These are phyloP conservation scores for Sorex araneus DNA, from an alignment of 2,113 vertebrate species.

Conservation along the genomic window DNA sequence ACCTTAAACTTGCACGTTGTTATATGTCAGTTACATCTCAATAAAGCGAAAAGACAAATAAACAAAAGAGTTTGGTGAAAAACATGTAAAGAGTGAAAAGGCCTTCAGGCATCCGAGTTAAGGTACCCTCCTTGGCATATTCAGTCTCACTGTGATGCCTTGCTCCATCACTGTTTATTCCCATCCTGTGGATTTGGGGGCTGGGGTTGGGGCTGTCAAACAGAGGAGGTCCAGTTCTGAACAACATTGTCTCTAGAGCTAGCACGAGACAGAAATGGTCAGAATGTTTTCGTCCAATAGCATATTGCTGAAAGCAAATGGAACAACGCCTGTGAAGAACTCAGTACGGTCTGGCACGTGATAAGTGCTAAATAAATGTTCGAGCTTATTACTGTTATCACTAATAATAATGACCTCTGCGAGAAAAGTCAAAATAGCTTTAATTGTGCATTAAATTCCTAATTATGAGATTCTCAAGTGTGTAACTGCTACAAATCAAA, in stretches of 20 bases:
- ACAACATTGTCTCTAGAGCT: background rate
- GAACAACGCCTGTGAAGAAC: background rate
- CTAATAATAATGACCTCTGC: conserved; percentile 68
- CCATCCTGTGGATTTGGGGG: background rate
- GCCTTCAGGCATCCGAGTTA: background rate
- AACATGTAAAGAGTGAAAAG: background rate
- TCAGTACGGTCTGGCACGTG: conserved; percentile 31
- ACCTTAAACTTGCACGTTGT: background rate
- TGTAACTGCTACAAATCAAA: conserved; percentile 73
- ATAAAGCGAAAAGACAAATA: background rate
- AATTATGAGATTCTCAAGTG: conserved; percentile 72
- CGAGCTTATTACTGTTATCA: conserved; percentile 51
- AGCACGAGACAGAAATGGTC: background rate
- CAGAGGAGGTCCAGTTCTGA: background rate
- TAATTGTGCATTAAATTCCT: conserved; percentile 73
- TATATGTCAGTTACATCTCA: background rate
- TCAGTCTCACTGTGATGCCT: background rate
- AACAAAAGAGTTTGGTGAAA: background rate
- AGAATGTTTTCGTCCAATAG: background rate
- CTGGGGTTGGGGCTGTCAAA: background rate
- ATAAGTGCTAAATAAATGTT: conserved; percentile 32
- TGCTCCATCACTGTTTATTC: background rate
- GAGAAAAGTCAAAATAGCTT: conserved; percentile 63
- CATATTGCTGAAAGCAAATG: conserved; percentile 36
- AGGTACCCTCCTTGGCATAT: background rate